Evolutionary conservation across 2,113 vertebrate species (phyloP).

Genomic region (Pycnonotus jocosus): DNA sequence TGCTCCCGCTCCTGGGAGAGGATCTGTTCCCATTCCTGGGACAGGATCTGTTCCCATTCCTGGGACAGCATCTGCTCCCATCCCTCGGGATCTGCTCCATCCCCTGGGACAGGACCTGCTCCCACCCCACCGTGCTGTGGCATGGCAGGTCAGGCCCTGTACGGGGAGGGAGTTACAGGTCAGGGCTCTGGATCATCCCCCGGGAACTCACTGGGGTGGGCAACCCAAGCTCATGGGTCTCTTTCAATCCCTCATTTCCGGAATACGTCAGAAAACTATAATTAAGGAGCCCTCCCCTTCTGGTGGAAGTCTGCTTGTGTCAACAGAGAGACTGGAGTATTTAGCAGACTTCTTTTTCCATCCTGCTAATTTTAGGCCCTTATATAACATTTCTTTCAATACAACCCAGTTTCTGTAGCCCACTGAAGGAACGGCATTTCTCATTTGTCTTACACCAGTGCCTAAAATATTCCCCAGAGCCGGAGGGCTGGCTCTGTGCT

Average conservation of each 20-base stretch:
- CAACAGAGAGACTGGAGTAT: conserved; percentile 59
- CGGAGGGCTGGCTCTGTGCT: background rate
- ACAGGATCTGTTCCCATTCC: no score
- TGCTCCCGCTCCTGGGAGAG: no score
- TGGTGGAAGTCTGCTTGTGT: conserved; percentile 58
- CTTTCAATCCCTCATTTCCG: background rate
- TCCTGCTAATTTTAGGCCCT: conserved; percentile 60
- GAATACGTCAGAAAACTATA: conserved; percentile 30
- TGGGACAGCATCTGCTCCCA: background rate
- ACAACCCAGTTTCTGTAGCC: conserved; percentile 64
- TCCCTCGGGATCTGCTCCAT: no score
- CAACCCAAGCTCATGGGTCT: background rate
- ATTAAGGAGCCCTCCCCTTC: conserved; percentile 45
- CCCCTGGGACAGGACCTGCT: background rate
- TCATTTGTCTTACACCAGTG: conserved; percentile 44
- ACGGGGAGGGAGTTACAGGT: accelerated
- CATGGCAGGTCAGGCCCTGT: accelerated
- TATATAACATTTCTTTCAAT: conserved; percentile 66
- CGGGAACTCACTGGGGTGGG: accelerated
- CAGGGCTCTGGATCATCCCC: background rate
- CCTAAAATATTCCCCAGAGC: conserved; percentile 23
- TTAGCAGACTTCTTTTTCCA: conserved; percentile 62
- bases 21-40: background rate
- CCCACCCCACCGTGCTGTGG: accelerated
- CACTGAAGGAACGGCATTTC: conserved; percentile 33